Conservation (phyloP, 2,797 vertebrate species). For the Lacerta bilineata region DNA sequence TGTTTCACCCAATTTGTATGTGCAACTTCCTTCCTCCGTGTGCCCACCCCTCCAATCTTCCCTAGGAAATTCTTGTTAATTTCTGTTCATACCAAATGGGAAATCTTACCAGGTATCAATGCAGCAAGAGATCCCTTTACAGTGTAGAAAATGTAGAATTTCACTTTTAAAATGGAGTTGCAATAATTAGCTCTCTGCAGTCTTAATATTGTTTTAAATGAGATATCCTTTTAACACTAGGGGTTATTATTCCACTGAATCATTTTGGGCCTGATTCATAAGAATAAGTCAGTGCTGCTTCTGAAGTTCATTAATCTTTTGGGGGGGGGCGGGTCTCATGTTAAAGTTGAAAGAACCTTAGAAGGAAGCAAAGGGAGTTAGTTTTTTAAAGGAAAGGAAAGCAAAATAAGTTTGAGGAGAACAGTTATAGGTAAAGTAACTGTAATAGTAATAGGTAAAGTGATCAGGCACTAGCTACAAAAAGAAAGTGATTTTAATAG, state of each 20-base stretch:
- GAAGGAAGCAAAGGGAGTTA: conserved; percentile 25
- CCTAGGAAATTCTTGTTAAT: conserved; percentile 70
- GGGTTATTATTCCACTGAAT: conserved; percentile 47
- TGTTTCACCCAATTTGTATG: background rate
- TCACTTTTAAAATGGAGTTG: conserved; percentile 54
- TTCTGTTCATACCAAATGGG: rapidly evolving
- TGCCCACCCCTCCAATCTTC: background rate
- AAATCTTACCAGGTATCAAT: conserved; percentile 60
- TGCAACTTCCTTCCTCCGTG: background rate
- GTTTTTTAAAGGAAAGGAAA: background rate
- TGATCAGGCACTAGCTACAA: conserved; percentile 40
- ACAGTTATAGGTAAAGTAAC: conserved; percentile 21
- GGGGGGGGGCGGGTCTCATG: rapidly evolving
- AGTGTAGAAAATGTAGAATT: conserved; percentile 50
- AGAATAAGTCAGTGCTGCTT: background rate
- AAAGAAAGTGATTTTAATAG: conserved; percentile 68
- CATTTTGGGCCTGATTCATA: conserved; percentile 20
- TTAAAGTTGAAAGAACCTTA: conserved; percentile 33
- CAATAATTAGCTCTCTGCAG: conserved; percentile 31
- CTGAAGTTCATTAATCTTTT: conserved; percentile 1
- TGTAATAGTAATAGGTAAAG: conserved; percentile 48
- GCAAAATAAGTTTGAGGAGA: conserved; percentile 20
- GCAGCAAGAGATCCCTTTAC: conserved; percentile 34
- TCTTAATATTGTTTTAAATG: conserved; percentile 55
- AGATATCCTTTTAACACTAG: conserved; percentile 48